These are phyloP conservation scores for Coregonus suidteri DNA, from an alignment of 2,797 vertebrate species.

Conservation along the genomic window DNA sequence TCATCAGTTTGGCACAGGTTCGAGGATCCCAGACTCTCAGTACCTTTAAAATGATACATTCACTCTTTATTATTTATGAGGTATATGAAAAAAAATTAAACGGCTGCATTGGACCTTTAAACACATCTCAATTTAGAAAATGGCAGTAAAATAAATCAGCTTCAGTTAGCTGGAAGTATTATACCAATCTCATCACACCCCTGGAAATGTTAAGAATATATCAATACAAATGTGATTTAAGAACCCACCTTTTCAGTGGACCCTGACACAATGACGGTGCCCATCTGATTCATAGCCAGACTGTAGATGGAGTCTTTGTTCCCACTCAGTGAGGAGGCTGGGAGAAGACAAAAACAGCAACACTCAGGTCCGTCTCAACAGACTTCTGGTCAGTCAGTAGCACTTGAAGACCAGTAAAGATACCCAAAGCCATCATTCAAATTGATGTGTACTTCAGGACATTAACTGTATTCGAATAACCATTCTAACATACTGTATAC, in stretches of 20 bases:
- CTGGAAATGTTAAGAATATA: no score
- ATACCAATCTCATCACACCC: neutral
- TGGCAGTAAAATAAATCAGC: neutral
- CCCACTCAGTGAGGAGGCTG: constrained; percentile 88
- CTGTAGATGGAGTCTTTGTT: constrained; percentile 93
- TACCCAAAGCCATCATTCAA: neutral
- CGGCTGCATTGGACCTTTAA: neutral
- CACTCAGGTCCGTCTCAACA: neutral
- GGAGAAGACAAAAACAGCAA: neutral
- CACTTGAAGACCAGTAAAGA: neutral
- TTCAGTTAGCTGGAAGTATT: neutral
- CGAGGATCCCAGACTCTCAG: constrained; percentile 89
- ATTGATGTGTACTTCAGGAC: neutral
- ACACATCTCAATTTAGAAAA: neutral
- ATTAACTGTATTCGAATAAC: no score
- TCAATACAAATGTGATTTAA: neutral
- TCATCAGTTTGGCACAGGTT: constrained; percentile 89
- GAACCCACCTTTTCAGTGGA: constrained; percentile 86
- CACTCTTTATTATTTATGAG: no score
- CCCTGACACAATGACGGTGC: constrained; percentile 88
- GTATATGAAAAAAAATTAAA: no score
- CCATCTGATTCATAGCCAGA: constrained; percentile 90
- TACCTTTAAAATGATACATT: constrained; percentile 65
- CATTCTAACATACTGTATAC: no score
- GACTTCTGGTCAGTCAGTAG: neutral